Percentiles rank a stretch among this genome's conserved stretches.
Conservation (phyloP, 2,797 vertebrate species). For the Galaxias olidus region DNA sequence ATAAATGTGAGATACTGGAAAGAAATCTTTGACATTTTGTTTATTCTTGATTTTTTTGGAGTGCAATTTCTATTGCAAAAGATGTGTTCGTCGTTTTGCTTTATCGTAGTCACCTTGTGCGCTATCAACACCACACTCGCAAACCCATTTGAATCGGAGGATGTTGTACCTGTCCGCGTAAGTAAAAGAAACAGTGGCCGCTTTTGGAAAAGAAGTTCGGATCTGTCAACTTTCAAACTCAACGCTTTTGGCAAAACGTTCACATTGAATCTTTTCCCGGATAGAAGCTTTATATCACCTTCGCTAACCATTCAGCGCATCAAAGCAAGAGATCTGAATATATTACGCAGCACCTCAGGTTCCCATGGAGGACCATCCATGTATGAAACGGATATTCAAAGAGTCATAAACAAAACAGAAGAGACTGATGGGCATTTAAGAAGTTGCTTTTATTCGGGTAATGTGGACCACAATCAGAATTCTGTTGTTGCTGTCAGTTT, state of each 20-base stretch:
- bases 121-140: constrained; percentile 47
- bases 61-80: constrained; percentile 36
- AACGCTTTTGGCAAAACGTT: constrained; percentile 80
- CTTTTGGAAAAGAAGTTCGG: constrained; percentile 71
- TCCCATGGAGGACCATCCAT: constrained; percentile 13
- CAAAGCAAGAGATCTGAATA: constrained; percentile 46
- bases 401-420: constrained; percentile 39
- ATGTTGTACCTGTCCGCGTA: constrained; percentile 71
- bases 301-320: constrained; percentile 79
- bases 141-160: constrained; percentile 67
- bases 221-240: constrained; percentile 72
- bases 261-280: constrained; percentile 81
- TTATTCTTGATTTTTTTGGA: constrained; percentile 7
- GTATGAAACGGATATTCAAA: constrained; percentile 11
- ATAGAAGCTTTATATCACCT: constrained; percentile 83
- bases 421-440: constrained; percentile 59
- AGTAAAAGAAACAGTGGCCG: constrained; percentile 53
- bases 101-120: constrained; percentile 55
- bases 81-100: constrained; percentile 49
- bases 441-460: constrained; percentile 86
- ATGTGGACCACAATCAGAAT: constrained; percentile 74
- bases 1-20: constrained; percentile 13
- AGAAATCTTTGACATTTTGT: constrained; percentile 14
- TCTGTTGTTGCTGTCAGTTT: constrained; percentile 86
- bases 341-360: constrained; percentile 45